phyloP scores from a whole-genome alignment of 1,140 invertebrate species.

The Colletes gigas region DNA sequence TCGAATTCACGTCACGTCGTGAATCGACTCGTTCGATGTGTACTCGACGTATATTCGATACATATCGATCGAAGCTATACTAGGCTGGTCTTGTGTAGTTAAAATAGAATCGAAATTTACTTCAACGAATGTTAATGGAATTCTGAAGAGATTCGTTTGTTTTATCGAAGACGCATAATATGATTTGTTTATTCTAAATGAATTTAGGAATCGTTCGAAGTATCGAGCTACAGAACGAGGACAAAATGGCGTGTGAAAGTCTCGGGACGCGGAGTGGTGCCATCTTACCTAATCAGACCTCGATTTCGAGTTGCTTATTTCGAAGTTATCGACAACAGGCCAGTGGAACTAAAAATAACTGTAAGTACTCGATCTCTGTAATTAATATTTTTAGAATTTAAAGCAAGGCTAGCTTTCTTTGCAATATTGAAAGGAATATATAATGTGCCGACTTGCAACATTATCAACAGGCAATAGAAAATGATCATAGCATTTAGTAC shows the following conservation, averaged over 20 bases:
- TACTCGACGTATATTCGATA: background rate
- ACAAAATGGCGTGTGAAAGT: conserved; percentile 19
- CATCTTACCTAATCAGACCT: conserved; percentile 28
- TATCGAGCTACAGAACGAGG: background rate
- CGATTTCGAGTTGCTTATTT: conserved; percentile 22
- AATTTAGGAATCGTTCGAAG: conserved; percentile 27
- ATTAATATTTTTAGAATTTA: background rate
- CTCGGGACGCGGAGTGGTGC: conserved; percentile 8
- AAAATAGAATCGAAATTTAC: too few species aligned
- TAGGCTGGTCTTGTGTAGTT: too few species aligned
- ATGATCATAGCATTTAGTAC: too few species aligned
- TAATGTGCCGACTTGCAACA: too few species aligned
- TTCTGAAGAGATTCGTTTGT: too few species aligned
- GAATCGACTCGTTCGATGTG: background rate
- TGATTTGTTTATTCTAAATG: background rate
- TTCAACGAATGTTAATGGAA: too few species aligned
- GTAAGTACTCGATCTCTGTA: background rate
- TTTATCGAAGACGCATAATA: too few species aligned
- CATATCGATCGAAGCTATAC: background rate
- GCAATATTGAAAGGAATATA: too few species aligned
- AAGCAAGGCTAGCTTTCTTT: too few species aligned
- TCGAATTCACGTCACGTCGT: background rate
- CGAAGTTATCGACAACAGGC: background rate
- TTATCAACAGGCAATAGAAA: too few species aligned
- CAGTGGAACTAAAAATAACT: conserved; percentile 1